Base-by-base conservation (phyloP, 2,888 invertebrate species). In the Amblyteles armatorius region DNA sequence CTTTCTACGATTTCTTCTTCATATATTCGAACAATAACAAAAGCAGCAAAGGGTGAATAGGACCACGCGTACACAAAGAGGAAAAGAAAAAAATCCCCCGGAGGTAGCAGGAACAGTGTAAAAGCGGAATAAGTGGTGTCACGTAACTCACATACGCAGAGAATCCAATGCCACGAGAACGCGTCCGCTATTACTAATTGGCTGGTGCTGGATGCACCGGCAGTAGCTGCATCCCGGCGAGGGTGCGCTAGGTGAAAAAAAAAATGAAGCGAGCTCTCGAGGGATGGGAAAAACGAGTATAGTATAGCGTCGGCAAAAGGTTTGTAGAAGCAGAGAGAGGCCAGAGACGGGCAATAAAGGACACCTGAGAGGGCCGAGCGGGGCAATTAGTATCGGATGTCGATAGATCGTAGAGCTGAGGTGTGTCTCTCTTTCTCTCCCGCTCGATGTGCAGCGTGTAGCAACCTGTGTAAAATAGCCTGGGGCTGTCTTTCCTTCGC, bases 351-450 rank as follows among this genome's bases (percentile, higher is more conserved):
- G 29, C 82, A 82, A 87, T 83, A 87, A 89, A 88, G 85, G 88
- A 87, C 83, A 86, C 87, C 86, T 85, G 84, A 84, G 86, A 87
- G 76, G 83, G 77, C 84, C 60, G 73, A 87, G 79, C 86, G 74
- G 90, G 91, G 90, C 91, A 92, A 93, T 93, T 92, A 92, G 93
- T 93, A 92, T 93, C 92, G 89, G 88, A 91, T 93, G 91, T 92
- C 93, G 91, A 92, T 90, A 85, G 88, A 89, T 89, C 83, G 84
- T 77, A 85, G 82, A 40, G 60, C 36, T 63, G 65, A 71, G 65
- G 36, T 11, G n/a, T 79, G 36, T 48, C 22, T 26, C 68, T 22
- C 22, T 6, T 82, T 77, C 82, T 55, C 74, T 84, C 13, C 44
- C 13, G 13, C 44, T 48, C 44, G 44, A 16, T 48, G 67, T 87